Evolutionary conservation across 2,888 invertebrate genomes (phyloP).

Genomic region (Ophonus ardosiacus): DNA sequence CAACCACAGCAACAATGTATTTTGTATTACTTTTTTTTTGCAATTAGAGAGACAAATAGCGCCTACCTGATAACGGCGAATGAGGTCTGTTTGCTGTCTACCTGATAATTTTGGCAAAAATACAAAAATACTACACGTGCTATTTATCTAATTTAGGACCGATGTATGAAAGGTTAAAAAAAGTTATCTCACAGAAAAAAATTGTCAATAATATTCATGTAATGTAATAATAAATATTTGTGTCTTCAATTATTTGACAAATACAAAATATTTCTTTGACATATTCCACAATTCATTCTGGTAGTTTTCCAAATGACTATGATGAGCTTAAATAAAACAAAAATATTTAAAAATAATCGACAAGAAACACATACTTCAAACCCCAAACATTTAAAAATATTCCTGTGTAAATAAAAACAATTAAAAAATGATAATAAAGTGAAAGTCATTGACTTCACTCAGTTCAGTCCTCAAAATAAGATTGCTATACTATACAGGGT

Average conservation of each 20-base stretch:
- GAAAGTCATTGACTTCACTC: slow-evolving; percentile 24
- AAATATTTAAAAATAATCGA: slow-evolving; percentile 17
- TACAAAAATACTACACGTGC: not conserved
- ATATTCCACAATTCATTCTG: not conserved
- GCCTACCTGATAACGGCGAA: not conserved
- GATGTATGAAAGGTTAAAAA: not conserved
- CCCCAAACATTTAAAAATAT: slow-evolving; percentile 39
- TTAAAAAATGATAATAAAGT: slow-evolving; percentile 26
- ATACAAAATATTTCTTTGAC: not conserved
- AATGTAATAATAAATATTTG: not conserved
- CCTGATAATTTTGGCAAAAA: not conserved
- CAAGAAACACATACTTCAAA: slow-evolving; percentile 10
- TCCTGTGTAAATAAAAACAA: slow-evolving; percentile 24
- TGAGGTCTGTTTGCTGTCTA: not conserved
- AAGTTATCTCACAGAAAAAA: not conserved
- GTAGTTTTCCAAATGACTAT: slow-evolving; percentile 28
- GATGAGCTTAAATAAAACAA: not conserved
- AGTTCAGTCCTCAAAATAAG: no score
- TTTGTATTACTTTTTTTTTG: not conserved
- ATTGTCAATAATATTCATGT: no score
- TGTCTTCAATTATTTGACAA: not conserved
- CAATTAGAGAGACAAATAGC: not conserved
- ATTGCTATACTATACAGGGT: no score
- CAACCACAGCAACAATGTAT: not conserved
- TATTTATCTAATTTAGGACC: not conserved